Evolutionary conservation across 2,797 vertebrate genomes (phyloP).

Genomic region (Sebastes itinus): DNA sequence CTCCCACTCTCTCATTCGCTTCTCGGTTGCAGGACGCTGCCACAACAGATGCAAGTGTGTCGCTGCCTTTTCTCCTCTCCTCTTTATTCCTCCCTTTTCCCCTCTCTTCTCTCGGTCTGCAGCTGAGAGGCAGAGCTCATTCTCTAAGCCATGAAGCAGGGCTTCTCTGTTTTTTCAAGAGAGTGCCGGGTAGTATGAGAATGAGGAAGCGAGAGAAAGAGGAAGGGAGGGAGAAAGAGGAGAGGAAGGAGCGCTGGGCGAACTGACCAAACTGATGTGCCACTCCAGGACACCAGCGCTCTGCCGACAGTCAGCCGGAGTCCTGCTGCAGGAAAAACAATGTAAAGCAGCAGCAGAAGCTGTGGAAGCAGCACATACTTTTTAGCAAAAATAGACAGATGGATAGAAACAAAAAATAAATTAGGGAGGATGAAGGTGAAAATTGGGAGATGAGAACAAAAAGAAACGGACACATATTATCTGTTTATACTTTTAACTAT

Average conservation of each 20-base stretch:
- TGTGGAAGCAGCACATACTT: conserved; percentile 1
- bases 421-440: neutral
- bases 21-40: conserved; percentile 68
- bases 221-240: conserved; percentile 68
- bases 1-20: conserved; percentile 63
- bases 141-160: conserved; percentile 84
- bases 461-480: neutral
- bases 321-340: conserved; percentile 44
- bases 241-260: conserved; percentile 79
- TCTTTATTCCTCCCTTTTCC: conserved; percentile 44
- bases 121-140: conserved; percentile 78
- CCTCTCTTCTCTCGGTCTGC: conserved; percentile 44
- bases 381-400: neutral
- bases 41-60: conserved; percentile 70
- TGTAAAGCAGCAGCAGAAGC: conserved; percentile 25
- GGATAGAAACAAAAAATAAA: neutral
- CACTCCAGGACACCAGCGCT: conserved; percentile 82
- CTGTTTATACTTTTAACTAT: neutral
- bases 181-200: conserved; percentile 55
- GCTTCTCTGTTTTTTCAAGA: conserved; percentile 81
- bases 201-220: conserved; percentile 61
- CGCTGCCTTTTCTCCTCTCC: conserved; percentile 59
- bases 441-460: neutral
- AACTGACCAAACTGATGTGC: conserved; percentile 85
- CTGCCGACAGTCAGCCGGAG: conserved; percentile 46